A percentile compares a stretch with the other conserved stretches of the same genome.
phyloP scores from a whole-genome alignment of 2,113 vertebrate species.

The Cacatua alba region DNA sequence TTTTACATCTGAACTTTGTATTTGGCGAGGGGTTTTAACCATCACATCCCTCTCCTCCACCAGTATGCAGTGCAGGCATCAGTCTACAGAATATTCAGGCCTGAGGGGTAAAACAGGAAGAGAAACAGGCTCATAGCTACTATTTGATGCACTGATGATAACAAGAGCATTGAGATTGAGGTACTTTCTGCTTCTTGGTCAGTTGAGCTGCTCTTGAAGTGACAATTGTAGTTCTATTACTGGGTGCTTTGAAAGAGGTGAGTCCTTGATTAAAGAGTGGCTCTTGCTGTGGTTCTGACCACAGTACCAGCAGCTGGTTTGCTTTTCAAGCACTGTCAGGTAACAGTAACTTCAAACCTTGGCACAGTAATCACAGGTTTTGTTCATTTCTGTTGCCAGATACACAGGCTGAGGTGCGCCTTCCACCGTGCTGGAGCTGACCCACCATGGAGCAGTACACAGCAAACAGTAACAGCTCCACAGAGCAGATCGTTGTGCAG shows the following conservation, averaged over 20 bases:
- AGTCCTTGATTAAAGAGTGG: background rate
- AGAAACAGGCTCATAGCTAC: background rate
- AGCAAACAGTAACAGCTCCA: conserved; percentile 87
- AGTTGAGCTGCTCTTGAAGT: background rate
- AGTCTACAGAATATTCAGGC: background rate
- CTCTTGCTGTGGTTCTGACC: background rate
- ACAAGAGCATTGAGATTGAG: background rate
- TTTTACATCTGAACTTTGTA: background rate
- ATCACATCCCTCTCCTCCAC: fast-evolving
- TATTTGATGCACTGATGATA: background rate
- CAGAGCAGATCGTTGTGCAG: conserved; percentile 97
- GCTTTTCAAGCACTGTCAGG: background rate
- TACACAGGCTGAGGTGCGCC: background rate
- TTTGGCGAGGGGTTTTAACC: background rate
- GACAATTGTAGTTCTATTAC: background rate
- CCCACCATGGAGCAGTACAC: conserved; percentile 93
- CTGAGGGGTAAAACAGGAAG: background rate
- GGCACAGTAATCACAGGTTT: background rate
- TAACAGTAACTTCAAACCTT: too few relatives aligned
- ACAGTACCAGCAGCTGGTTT: background rate
- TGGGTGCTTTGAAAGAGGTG: background rate
- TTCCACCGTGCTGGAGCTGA: background rate
- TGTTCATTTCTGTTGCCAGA: background rate
- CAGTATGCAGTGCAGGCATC: background rate
- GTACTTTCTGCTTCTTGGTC: background rate